A percentile compares a stretch with the other conserved stretches of the same genome.
Evolutionary conservation across 1,140 invertebrate species (phyloP).

Genomic region (Macrosteles quadrilineatus): DNA sequence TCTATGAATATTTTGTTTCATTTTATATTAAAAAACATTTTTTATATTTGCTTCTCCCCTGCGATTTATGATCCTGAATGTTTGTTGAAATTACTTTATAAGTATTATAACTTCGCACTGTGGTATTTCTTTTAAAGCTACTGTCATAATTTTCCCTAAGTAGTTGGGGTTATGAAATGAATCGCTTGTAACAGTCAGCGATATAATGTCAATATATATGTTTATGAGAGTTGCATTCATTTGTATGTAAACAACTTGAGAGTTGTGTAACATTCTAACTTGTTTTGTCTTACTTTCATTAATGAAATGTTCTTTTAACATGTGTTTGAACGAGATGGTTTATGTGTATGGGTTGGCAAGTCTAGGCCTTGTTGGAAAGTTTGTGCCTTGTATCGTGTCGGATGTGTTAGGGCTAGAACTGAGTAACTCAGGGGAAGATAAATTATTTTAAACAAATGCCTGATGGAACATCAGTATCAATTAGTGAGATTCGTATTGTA

Average conservation of each 20-base stretch:
- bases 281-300: too few relatives aligned
- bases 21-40: constrained; percentile 22
- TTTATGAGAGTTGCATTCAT: constrained; percentile 22
- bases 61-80: background rate
- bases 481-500: background rate
- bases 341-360: too few relatives aligned
- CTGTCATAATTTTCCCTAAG: too few relatives aligned
- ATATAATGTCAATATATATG: too few relatives aligned
- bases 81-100: background rate
- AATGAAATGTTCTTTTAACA: too few relatives aligned
- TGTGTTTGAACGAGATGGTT: too few relatives aligned
- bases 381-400: too few relatives aligned
- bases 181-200: too few relatives aligned
- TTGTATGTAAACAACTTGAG: background rate
- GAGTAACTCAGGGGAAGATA: constrained; percentile 14
- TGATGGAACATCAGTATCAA: background rate
- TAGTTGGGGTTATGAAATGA: too few relatives aligned
- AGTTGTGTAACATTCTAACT: too few relatives aligned
- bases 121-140: background rate
- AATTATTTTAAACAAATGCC: background rate
- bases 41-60: constrained; percentile 13
- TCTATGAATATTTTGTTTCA: constrained; percentile 22
- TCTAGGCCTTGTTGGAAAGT: too few relatives aligned
- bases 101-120: background rate
- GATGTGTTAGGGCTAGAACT: too few relatives aligned